Evolutionary conservation across 1,140 invertebrate species (phyloP).

Genomic region (Philotrypesis tridentata): DNA sequence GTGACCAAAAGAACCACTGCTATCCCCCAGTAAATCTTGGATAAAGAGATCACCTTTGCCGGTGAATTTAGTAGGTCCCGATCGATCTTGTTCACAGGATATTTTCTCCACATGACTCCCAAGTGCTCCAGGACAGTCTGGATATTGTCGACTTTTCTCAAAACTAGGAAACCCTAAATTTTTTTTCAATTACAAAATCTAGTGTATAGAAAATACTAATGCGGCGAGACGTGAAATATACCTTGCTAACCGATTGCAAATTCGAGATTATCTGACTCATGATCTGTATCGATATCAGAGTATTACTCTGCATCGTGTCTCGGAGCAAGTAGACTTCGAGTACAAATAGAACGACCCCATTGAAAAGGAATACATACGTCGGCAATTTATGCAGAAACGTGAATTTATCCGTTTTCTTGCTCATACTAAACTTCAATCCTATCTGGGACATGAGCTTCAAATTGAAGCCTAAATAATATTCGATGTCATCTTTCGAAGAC

Average conservation of each 20-base stretch:
- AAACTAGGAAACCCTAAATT: background rate
- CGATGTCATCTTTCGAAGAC: background rate
- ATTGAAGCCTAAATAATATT: background rate
- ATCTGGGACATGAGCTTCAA: background rate
- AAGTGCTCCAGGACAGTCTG: background rate
- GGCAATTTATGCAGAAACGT: background rate
- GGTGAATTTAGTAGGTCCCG: background rate
- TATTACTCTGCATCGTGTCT: background rate
- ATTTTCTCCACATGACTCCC: background rate
- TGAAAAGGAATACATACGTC: background rate
- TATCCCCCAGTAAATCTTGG: background rate
- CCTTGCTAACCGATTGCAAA: background rate
- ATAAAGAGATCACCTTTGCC: background rate
- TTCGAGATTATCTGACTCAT: background rate
- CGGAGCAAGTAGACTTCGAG: background rate
- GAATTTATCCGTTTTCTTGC: background rate
- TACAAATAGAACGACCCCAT: background rate
- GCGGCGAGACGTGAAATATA: no score
- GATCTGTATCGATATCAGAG: background rate
- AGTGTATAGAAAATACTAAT: no score
- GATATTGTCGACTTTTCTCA: background rate
- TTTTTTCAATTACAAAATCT: no score
- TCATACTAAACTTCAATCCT: background rate
- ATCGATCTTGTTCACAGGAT: background rate
- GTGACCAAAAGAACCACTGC: background rate